Evolutionary conservation across 2,797 vertebrate genomes (phyloP), one percentile per base, ranked within the genome.

Genomic region (Moxostoma hubbsi): DNA sequence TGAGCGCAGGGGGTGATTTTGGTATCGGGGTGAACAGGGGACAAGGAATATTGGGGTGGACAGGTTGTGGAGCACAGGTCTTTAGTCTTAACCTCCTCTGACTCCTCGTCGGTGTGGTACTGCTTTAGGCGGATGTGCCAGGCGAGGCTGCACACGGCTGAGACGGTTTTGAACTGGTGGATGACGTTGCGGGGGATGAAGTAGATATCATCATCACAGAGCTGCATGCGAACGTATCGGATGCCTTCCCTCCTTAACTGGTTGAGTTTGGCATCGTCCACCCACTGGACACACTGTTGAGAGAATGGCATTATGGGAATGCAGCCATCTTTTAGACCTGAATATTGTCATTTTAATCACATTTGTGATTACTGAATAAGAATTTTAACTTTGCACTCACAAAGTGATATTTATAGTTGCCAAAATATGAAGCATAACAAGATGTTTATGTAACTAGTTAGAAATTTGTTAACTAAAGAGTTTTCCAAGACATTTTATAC

Each of bases 131-230:
- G 95, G 89, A 99, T 96, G 90, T 99, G 98, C 98, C 98, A 99
- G 65, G 98, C 98, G 85, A 99, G 93, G 92, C 98, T 99, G 92
- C 97, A 99, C 73, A 99, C 98, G 0, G 98, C 98, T 0, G 98
- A 99, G 88, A 99, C 97, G 0, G 98, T 99, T 94, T 99, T 98
- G 88, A 99, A 99, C 91, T 99, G 98, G 90, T 99, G 98, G 87
- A 99, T 98, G 89, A 99, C 97, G 84, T 99, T 99, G 89, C 98
- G 95, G 0, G 97, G 97, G 90, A 99, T 99, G 94, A 99, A 99
- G 93, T 99, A 99, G 87, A 99, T 94, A 91, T 99, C 98, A 81
- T 99, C 95, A 85, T 99, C 95, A 45, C 97, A 99, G 78, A 99
- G 94, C 90, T 98, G 97, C 79, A 96, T 91, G 0, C 94, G 95